A percentile compares a stretch with the other conserved stretches of the same genome.
phyloP scores from a whole-genome alignment of 2,888 invertebrate species.

The Parnassius mnemosyne region DNA sequence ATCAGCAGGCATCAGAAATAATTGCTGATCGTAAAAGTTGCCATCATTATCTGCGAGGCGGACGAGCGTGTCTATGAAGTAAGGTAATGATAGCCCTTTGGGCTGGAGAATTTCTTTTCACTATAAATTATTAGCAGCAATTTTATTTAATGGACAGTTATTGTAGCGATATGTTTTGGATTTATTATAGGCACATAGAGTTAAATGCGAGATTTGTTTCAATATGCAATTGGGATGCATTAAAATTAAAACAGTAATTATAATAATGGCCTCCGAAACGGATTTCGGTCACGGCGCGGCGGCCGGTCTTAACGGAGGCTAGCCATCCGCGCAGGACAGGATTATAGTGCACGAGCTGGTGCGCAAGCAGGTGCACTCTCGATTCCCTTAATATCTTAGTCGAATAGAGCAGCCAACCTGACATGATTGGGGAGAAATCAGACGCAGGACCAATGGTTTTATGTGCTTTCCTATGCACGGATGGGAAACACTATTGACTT shows the following conservation, averaged over 20 bases:
- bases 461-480: too few species aligned
- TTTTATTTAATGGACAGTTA: constrained; percentile 13
- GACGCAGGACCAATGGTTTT: too few species aligned
- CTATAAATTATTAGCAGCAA: constrained; percentile 10
- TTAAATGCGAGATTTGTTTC: constrained; percentile 2
- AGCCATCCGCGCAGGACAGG: too few species aligned
- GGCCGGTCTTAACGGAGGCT: too few species aligned
- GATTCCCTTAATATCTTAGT: too few species aligned
- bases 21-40: constrained; percentile 27
- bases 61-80: constrained; percentile 18
- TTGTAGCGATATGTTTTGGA: constrained; percentile 2
- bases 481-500: too few species aligned
- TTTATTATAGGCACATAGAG: constrained; percentile 3
- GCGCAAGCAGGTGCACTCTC: too few species aligned
- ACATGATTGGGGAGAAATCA: too few species aligned
- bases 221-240: background rate
- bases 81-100: constrained; percentile 22
- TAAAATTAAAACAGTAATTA: background rate
- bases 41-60: constrained; percentile 23
- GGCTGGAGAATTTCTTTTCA: constrained; percentile 8
- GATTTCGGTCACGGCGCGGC: too few species aligned
- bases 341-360: too few species aligned
- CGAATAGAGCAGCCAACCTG: too few species aligned
- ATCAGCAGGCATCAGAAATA: constrained; percentile 26
- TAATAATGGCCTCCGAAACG: background rate